Conservation (phyloP, 2,888 invertebrate genomes). For the Folsomia manolachei region DNA sequence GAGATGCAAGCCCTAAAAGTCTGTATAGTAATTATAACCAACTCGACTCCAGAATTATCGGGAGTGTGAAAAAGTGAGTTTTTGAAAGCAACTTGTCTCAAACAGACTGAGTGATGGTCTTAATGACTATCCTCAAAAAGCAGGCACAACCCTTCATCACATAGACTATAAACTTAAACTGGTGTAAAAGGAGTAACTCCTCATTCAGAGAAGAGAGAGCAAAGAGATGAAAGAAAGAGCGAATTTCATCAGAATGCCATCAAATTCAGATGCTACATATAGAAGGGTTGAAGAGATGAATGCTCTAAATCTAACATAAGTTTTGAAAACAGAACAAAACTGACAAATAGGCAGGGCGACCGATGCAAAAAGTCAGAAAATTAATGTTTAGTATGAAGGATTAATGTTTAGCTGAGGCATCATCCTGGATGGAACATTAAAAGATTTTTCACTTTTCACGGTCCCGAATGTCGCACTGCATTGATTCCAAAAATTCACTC, state of each 20-base stretch:
- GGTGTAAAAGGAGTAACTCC: not conserved
- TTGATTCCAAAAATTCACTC: not conserved
- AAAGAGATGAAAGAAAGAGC: constrained; percentile 18
- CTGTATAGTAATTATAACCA: constrained; percentile 17
- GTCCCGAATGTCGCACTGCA: not conserved
- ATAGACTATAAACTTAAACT: not conserved
- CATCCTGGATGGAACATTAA: not conserved
- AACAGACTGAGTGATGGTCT: not conserved
- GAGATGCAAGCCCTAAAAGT: not conserved
- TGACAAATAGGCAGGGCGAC: no score
- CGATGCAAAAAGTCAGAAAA: constrained; percentile 2
- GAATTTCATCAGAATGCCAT: constrained; percentile 37
- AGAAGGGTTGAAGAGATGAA: constrained; percentile 25
- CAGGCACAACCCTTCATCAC: no score
- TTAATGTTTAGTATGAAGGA: not conserved
- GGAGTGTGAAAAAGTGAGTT: not conserved
- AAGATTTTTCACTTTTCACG: constrained; percentile 7
- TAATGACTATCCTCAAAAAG: no score
- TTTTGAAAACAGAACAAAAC: not conserved
- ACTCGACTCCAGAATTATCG: not conserved
- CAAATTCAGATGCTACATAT: constrained; percentile 38
- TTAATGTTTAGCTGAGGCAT: not conserved
- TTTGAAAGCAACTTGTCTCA: constrained; percentile 4
- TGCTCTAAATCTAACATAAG: no score
- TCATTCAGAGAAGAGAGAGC: constrained; percentile 13